Evolutionary conservation across 64 coral and sea anemone species (phyloP).

Genomic region (Stichodactyla helianthus): DNA sequence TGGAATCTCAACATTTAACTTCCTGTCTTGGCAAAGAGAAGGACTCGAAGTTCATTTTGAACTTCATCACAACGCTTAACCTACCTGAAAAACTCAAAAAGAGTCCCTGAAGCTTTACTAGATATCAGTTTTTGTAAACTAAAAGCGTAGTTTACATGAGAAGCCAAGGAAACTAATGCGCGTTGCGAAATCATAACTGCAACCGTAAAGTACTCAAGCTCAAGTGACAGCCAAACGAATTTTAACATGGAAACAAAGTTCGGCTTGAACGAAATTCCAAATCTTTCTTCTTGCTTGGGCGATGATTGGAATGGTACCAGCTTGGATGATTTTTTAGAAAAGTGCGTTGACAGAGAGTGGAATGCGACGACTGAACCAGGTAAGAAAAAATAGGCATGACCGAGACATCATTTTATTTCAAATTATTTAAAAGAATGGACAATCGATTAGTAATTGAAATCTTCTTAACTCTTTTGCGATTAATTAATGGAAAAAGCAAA

Average conservation of each 20-base stretch:
- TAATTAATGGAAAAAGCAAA: too few relatives aligned
- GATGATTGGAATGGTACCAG: background rate
- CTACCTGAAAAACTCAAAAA: background rate
- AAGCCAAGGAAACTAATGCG: background rate
- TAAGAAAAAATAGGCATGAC: background rate
- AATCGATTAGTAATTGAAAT: background rate
- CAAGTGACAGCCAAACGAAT: background rate
- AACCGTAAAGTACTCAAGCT: background rate
- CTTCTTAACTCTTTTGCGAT: background rate
- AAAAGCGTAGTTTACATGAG: background rate
- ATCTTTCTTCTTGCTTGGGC: background rate
- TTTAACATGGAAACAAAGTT: background rate
- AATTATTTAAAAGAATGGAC: background rate
- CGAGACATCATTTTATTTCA: background rate
- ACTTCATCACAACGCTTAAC: background rate
- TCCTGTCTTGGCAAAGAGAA: background rate
- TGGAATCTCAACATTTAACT: constrained; percentile 5
- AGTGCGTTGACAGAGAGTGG: background rate
- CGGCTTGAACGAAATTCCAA: background rate
- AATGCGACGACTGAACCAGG: background rate
- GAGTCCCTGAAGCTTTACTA: too few relatives aligned
- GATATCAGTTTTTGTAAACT: background rate
- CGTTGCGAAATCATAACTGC: background rate
- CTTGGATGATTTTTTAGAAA: constrained; percentile 1
- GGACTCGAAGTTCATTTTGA: background rate